Conservation (phyloP, 1,140 invertebrate genomes). For the Ctenoplectra terminalis region DNA sequence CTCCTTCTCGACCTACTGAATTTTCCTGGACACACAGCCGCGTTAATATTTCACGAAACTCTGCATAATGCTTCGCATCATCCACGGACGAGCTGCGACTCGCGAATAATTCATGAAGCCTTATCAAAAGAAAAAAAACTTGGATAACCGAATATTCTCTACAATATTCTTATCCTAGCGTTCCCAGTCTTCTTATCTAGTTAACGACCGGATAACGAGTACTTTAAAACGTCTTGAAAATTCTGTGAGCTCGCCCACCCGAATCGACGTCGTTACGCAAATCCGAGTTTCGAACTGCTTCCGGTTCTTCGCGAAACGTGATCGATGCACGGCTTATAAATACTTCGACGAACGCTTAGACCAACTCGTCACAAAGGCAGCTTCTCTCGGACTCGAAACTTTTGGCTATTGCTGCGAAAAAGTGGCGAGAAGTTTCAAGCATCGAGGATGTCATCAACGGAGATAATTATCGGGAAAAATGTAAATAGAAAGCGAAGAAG, state of each 20-base stretch:
- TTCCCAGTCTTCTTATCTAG: not conserved
- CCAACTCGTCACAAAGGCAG: not conserved
- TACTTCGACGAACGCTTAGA: no score
- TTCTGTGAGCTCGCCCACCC: no score
- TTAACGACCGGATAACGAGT: not conserved
- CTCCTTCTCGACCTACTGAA: no score
- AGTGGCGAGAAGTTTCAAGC: not conserved
- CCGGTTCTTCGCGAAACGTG: not conserved
- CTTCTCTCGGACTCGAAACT: not conserved
- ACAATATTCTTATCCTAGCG: not conserved
- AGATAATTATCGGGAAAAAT: slow-evolving; percentile 3
- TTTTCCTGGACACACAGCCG: no score
- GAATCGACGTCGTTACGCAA: not conserved
- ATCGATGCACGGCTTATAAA: not conserved
- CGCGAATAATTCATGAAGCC: slow-evolving; percentile 12
- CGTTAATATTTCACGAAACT: not conserved
- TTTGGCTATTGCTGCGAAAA: not conserved
- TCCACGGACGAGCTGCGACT: not conserved
- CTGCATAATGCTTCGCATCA: not conserved
- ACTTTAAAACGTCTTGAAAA: not conserved
- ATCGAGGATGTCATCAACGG: no score
- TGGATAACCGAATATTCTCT: not conserved
- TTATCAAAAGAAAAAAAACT: not conserved
- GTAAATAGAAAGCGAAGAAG: not conserved
- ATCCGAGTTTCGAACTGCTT: not conserved